Evolutionary conservation across 2,113 vertebrate species (phyloP).

Genomic region (Echinops telfairi): DNA sequence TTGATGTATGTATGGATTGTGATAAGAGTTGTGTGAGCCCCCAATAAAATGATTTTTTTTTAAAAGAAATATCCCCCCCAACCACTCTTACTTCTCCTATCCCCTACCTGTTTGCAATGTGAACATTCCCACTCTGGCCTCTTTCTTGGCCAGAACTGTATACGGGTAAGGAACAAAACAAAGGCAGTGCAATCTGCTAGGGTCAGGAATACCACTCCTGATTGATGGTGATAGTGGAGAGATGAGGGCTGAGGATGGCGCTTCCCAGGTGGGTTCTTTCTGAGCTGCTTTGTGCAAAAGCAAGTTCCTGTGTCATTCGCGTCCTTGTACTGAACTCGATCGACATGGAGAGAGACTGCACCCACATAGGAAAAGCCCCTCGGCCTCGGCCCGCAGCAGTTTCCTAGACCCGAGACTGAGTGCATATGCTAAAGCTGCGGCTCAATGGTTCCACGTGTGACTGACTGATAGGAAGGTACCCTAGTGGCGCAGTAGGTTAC

Average conservation of each 20-base stretch:
- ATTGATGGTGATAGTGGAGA: conserved; percentile 19
- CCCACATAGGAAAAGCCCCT: conserved; percentile 50
- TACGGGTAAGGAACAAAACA: not conserved
- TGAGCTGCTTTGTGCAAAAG: conserved; percentile 32
- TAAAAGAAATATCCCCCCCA: not conserved
- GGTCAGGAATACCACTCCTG: conserved; percentile 31
- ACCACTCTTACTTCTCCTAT: not conserved
- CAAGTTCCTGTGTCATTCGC: conserved; percentile 24
- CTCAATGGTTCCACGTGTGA: not conserved
- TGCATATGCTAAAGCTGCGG: not conserved
- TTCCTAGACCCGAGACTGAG: not conserved
- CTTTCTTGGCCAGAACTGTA: not conserved
- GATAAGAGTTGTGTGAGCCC: too few relatives aligned
- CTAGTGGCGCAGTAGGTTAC: too few relatives aligned
- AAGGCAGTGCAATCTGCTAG: not conserved
- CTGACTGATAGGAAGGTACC: too few relatives aligned
- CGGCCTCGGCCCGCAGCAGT: not conserved
- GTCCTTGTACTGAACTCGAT: conserved; percentile 68
- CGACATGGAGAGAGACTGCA: conserved; percentile 48
- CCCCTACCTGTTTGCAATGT: not conserved
- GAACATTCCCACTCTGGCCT: conserved; percentile 23
- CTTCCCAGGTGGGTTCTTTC: not conserved
- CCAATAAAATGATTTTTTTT: too few relatives aligned
- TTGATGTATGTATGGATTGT: too few relatives aligned
- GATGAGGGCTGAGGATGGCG: not conserved